Conservation (phyloP, 2,888 invertebrate genomes). For the Mycalesis mineus region DNA sequence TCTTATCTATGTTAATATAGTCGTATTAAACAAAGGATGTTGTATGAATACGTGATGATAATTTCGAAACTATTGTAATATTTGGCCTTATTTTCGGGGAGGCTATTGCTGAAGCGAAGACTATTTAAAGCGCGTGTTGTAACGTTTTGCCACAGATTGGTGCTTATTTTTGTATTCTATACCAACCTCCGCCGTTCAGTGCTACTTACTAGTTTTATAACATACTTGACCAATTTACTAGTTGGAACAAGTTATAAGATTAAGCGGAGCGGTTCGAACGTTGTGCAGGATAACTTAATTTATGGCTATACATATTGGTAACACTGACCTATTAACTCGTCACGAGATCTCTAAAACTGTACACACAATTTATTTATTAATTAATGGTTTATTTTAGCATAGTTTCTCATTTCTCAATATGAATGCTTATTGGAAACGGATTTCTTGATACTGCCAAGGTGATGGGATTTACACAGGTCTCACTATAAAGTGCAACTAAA, state of each 20-base stretch:
- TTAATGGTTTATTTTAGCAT: too few relatives aligned
- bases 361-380: too few relatives aligned
- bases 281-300: too few relatives aligned
- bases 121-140: slow-evolving; percentile 12
- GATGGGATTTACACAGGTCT: too few relatives aligned
- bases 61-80: slow-evolving; percentile 21
- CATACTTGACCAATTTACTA: slow-evolving; percentile 18
- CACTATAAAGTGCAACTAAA: too few relatives aligned
- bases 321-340: too few relatives aligned
- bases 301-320: too few relatives aligned
- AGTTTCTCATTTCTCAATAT: too few relatives aligned
- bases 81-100: slow-evolving; percentile 25
- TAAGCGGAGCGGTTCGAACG: background rate
- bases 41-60: slow-evolving; percentile 4
- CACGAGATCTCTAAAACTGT: too few relatives aligned
- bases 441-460: too few relatives aligned
- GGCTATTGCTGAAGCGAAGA: slow-evolving; percentile 24
- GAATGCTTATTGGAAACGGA: too few relatives aligned
- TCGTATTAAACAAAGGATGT: slow-evolving; percentile 21
- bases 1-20: slow-evolving; percentile 11
- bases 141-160: slow-evolving; percentile 11
- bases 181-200: slow-evolving; percentile 1
- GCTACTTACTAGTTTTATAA: slow-evolving; percentile 8
- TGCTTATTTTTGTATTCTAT: slow-evolving; percentile 10
- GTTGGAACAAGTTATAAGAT: background rate